Conservation (phyloP, 1,140 invertebrate species). For the Nylanderia fulva region DNA sequence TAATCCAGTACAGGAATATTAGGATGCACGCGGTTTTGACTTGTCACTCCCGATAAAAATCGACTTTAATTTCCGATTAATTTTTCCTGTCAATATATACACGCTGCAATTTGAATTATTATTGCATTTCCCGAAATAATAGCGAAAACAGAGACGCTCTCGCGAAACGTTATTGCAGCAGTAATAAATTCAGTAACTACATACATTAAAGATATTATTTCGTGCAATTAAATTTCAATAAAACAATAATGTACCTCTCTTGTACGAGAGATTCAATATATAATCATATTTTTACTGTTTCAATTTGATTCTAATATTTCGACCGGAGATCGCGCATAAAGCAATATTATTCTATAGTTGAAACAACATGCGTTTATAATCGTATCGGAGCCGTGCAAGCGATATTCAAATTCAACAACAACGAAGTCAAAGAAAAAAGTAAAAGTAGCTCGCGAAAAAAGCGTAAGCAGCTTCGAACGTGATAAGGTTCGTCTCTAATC, state of each 20-base stretch:
- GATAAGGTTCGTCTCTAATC: slow-evolving; percentile 7
- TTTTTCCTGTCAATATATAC: not conserved
- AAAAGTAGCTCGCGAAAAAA: not conserved
- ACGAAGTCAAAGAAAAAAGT: not conserved
- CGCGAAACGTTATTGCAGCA: not conserved
- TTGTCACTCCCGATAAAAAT: not conserved
- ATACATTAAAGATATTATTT: not conserved
- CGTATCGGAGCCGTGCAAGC: not conserved
- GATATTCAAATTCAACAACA: not conserved
- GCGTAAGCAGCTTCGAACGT: slow-evolving; percentile 16
- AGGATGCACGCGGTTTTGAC: not conserved
- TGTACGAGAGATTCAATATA: not conserved
- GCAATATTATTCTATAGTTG: not conserved
- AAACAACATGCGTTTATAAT: not conserved
- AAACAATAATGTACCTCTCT: not conserved
- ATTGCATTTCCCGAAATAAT: not conserved
- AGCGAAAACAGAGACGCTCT: not conserved
- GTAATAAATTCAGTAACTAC: not conserved
- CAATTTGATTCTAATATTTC: not conserved
- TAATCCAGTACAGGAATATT: too few relatives aligned
- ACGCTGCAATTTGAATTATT: slow-evolving; percentile 1
- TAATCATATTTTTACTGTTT: not conserved
- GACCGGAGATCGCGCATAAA: not conserved
- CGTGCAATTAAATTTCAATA: not conserved
- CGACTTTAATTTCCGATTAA: not conserved